These are phyloP conservation scores for Cettia cetti DNA, from an alignment of 2,113 vertebrate species.

Conservation along the genomic window DNA sequence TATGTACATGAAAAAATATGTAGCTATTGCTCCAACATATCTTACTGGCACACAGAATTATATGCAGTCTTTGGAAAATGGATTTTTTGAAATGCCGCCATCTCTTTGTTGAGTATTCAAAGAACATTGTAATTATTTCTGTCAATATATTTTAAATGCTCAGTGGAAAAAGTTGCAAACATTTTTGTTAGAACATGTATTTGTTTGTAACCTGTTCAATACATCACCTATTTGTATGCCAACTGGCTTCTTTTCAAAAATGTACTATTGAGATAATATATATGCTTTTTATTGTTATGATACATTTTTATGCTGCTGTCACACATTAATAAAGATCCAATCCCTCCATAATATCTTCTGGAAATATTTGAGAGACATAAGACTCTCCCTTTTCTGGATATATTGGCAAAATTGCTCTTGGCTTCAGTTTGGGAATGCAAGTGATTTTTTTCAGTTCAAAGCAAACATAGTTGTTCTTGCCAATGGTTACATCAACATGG, in stretches of 20 bases:
- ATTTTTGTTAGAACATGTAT: background rate
- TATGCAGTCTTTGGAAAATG: background rate
- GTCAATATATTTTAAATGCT: constrained; percentile 10
- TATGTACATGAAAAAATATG: background rate
- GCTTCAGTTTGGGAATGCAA: background rate
- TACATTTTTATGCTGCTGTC: background rate
- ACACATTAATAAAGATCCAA: background rate
- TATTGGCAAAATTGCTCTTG: background rate
- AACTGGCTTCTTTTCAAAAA: constrained; percentile 8
- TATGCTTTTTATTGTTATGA: background rate
- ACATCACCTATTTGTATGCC: background rate
- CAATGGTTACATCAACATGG: constrained; percentile 15
- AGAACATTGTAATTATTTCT: constrained; percentile 1
- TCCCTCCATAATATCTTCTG: background rate
- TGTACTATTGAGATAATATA: background rate
- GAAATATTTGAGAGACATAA: background rate
- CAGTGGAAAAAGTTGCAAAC: constrained; percentile 17
- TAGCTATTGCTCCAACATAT: background rate
- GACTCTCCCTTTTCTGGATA: background rate
- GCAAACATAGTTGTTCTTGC: background rate
- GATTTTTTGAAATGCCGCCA: background rate
- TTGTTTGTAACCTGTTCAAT: constrained; percentile 44
- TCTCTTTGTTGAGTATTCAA: background rate
- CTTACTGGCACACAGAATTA: background rate
- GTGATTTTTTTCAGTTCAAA: background rate